Evolutionary conservation across 1,140 invertebrate species (phyloP), one percentile per base, ranked within the genome.

Genomic region (Sycophaga agraensis): DNA sequence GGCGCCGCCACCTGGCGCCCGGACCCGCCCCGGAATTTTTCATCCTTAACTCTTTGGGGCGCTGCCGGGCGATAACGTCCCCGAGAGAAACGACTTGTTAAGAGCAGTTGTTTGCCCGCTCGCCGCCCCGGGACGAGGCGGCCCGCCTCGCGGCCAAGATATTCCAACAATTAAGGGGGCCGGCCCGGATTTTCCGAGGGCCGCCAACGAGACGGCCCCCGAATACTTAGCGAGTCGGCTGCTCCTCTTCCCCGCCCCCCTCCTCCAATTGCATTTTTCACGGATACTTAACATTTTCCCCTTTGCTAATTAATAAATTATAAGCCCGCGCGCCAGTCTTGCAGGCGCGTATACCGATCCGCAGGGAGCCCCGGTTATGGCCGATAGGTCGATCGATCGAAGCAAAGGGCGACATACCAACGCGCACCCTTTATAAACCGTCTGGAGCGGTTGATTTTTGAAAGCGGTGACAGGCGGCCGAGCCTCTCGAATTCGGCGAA

Each of bases 21-120:
- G 46, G 42, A 43, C 56, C 66, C 60, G 64, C 60, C 66, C 40
- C 57, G 24, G 12, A 55, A 54, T 62, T 65, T 59, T 65, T 56
- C 58, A 53, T 60, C 39, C 59, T 57, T 46, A 34, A 35, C n/a
- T 43, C 37, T 45, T 59, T 39, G 28, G 51, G 42, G 26, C 3
- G 22, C 39, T 16, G 4, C 21, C 48, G 17, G 40, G 31, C 51
- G 59, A 55, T 54, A 55, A 55, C 50, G 59, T 48, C 51, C 19
- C n/a, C 16, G 21, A 61, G 53, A 60, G 58, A 43, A 60, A 61
- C 42, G 59, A 61, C 50, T 54, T 55, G 59, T 55, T 55, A 55
- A 61, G 50, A 61, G 28, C 49, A 53, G 58, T 35, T 21, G 12
- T n/a, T n/a, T n/a, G 2, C 34, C 4, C 28, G 16, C 37, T 7